Base-by-base conservation (phyloP, 2,888 invertebrate genomes). In the Cheilosia vulpina region DNA sequence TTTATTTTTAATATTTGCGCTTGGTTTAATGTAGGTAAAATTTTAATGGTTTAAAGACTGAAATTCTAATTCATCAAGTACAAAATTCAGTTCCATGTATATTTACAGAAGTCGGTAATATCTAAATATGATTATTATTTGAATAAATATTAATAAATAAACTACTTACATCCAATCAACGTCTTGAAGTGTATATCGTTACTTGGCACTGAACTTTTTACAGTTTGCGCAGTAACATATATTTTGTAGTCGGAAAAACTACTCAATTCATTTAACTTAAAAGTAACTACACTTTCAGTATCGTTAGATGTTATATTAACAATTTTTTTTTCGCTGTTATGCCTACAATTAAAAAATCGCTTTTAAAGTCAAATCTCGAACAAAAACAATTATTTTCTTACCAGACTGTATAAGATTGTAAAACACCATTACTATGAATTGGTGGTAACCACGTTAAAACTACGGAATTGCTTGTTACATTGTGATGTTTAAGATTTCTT, bases 191-290 rank as follows among this genome's bases (percentile, higher is more conserved):
- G 91, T 52, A 94, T 92, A 1, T 93, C 92, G 87, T 93, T 92
- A 62, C 94, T 94, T 11, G 92, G 90, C 31, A 93, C 90, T 2
- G 97, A 97, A 89, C 95, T 96, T 50, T 93, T 91, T 0, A 93
- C 92, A 0, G 96, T 97, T 89, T 96, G 96, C 1, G 97, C 97
- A 55, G 93, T 92, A 0, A 97, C 94, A 72, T 93, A 93, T 24
- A 97, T 94, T 62, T 94, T 94, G 90, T 97, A 97, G 78, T 94
- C 93, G 0, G 94, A 94, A 88, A 94, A 96, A 75, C 94, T 94
- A 47, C 92, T 91, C 45, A 96, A 93, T 57, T 90, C 89, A 21
- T 82, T 72, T 17, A 91, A 76, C 21, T 89, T 92, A 88, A 13
- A 90, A 19, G 17, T 45, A 6, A 90, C 87, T 11, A 85, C 69